A percentile compares a stretch with the other conserved stretches of the same genome.
These are phyloP conservation scores for Acanthisitta chloris DNA, from an alignment of 2,113 vertebrate genomes.

Conservation along the genomic window DNA sequence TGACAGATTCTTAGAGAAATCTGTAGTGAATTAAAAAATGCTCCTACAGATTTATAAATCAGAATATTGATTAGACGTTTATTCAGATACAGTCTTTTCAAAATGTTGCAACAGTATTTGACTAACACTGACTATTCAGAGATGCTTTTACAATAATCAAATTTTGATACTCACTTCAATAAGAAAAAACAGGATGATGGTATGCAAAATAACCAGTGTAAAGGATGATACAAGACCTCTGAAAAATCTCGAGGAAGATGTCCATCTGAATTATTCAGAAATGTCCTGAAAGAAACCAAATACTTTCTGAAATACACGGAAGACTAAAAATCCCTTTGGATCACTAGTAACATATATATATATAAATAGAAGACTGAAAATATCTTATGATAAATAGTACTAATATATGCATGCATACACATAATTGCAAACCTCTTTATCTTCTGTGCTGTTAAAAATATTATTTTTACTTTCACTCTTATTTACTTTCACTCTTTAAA, in stretches of 20 bases:
- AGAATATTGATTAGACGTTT: not conserved
- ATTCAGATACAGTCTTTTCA: not conserved
- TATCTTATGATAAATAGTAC: not conserved
- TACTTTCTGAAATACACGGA: not conserved
- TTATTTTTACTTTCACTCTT: too few species aligned
- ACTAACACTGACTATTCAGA: not conserved
- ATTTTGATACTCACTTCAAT: conserved; percentile 68
- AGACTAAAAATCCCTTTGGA: not conserved
- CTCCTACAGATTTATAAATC: not conserved
- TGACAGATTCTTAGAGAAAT: not conserved
- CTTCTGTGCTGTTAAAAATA: not conserved
- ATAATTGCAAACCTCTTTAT: not conserved
- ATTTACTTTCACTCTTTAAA: not conserved
- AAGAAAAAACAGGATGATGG: conserved; percentile 72
- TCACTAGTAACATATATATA: not conserved
- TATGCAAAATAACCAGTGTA: conserved; percentile 82
- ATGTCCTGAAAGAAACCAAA: conserved; percentile 70
- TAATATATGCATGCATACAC: not conserved
- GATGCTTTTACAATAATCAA: not conserved
- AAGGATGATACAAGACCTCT: conserved; percentile 44
- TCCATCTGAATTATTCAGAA: conserved; percentile 65
- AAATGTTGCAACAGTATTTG: not conserved
- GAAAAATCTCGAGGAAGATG: conserved; percentile 42
- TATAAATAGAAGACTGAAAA: not conserved
- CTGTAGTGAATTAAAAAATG: not conserved